Evolutionary conservation across 2,113 vertebrate genomes (phyloP).

Genomic region (Leptodactylus fuscus): DNA sequence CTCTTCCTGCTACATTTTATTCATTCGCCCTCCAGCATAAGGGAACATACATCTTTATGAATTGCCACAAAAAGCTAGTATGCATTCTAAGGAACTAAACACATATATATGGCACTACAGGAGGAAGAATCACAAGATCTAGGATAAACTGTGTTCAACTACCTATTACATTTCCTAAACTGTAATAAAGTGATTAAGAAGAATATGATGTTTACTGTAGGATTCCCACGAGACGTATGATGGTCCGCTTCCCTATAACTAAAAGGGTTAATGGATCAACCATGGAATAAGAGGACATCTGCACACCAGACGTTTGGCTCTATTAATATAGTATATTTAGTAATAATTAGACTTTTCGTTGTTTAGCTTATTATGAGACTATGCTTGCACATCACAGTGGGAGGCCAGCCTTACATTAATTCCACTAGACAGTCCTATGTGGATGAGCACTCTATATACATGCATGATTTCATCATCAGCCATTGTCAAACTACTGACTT

Average conservation of each 20-base stretch:
- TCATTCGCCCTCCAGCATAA: too few relatives aligned
- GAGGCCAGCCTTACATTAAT: slow-evolving; percentile 17
- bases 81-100: not conserved
- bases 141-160: not conserved
- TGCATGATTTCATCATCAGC: slow-evolving; percentile 9
- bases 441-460: not conserved
- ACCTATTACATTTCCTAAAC: not conserved
- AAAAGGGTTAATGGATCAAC: not conserved
- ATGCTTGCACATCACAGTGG: not conserved
- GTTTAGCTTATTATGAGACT: not conserved
- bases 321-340: not conserved
- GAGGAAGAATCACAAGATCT: not conserved
- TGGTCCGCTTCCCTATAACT: not conserved
- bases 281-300: slow-evolving; percentile 19
- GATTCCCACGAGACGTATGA: not conserved
- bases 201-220: too few relatives aligned
- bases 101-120: not conserved
- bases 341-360: not conserved
- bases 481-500: slow-evolving; percentile 24
- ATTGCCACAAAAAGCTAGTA: too few relatives aligned
- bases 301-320: not conserved
- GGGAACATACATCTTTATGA: too few relatives aligned
- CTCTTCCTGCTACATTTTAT: too few relatives aligned
- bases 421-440: slow-evolving; percentile 3
- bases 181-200: not conserved